These are phyloP conservation scores for Homarus gammarus DNA, from an alignment of 2,888 invertebrate species.

Conservation along the genomic window DNA sequence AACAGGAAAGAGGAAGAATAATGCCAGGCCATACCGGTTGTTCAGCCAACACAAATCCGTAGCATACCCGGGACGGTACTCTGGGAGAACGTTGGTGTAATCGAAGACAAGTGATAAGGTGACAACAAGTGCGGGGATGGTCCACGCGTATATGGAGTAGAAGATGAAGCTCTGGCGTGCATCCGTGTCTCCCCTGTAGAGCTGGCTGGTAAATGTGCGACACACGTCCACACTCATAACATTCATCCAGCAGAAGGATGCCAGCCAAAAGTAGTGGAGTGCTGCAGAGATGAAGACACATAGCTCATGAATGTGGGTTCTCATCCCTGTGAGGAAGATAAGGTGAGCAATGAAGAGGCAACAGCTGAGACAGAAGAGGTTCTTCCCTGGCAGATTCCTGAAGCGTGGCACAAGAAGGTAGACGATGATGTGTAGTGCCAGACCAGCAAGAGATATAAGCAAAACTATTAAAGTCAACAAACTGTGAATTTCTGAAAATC, in stretches of 20 bases:
- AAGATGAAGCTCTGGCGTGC: conserved; percentile 76
- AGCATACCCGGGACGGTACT: conserved; percentile 75
- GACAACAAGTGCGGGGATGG: conserved; percentile 78
- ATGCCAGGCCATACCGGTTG: conserved; percentile 78
- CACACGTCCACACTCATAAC: conserved; percentile 80
- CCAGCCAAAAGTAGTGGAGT: conserved; percentile 80
- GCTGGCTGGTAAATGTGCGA: conserved; percentile 78
- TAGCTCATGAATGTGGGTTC: conserved; percentile 55
- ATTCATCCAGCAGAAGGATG: conserved; percentile 81
- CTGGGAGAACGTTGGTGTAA: conserved; percentile 69
- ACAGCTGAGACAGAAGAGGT: conserved; percentile 79
- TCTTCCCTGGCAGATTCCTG: conserved; percentile 80
- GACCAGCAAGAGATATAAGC: conserved; percentile 78
- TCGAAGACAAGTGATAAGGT: conserved; percentile 76
- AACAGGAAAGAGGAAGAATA: conserved; percentile 80
- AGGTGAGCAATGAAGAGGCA: conserved; percentile 79
- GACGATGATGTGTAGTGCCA: conserved; percentile 78
- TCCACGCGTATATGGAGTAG: conserved; percentile 80
- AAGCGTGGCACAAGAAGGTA: conserved; percentile 78
- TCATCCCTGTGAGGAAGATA: conserved; percentile 77
- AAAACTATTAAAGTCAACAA: conserved; percentile 78
- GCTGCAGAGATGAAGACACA: conserved; percentile 78
- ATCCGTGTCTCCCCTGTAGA: conserved; percentile 57
- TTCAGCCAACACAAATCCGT: conserved; percentile 79
- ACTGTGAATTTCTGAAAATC: conserved; percentile 77